Evolutionary conservation across 2,888 invertebrate species (phyloP).

Genomic region (Nemoura dubitans): DNA sequence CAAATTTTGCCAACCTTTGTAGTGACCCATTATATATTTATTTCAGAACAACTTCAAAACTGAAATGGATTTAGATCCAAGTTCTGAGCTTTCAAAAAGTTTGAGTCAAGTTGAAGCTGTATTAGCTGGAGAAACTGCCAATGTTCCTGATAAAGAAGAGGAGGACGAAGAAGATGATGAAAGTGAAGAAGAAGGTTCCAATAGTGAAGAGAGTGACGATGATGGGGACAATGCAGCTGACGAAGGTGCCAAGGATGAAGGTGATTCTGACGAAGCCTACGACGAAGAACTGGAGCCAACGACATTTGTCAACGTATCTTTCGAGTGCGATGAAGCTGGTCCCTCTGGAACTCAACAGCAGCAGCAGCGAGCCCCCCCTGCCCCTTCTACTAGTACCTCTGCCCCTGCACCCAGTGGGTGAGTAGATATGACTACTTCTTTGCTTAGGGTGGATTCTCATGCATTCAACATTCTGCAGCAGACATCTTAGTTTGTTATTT

Average conservation of each 20-base stretch:
- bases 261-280: conserved; percentile 56
- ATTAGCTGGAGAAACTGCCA: conserved; percentile 41
- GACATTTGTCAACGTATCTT: conserved; percentile 59
- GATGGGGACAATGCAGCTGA: conserved; percentile 45
- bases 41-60: background rate
- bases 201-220: conserved; percentile 49
- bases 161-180: conserved; percentile 45
- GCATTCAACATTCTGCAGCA: conserved; percentile 28
- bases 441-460: conserved; percentile 46
- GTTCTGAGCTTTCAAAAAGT: conserved; percentile 47
- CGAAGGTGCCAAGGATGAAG: conserved; percentile 47
- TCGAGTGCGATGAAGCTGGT: conserved; percentile 60
- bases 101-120: conserved; percentile 47
- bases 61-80: conserved; percentile 46
- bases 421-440: conserved; percentile 44
- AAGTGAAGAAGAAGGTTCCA: conserved; percentile 41
- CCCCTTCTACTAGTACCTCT: conserved; percentile 45
- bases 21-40: background rate
- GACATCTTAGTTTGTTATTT: conserved; percentile 2
- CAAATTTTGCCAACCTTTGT: too few relatives aligned
- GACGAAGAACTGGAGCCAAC: conserved; percentile 59
- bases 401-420: conserved; percentile 49
- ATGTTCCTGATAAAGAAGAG: conserved; percentile 34
- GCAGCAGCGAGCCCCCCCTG: conserved; percentile 52
- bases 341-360: conserved; percentile 61